Evolutionary conservation across 2,113 vertebrate genomes (phyloP).

Genomic region (Saimiri boliviensis): DNA sequence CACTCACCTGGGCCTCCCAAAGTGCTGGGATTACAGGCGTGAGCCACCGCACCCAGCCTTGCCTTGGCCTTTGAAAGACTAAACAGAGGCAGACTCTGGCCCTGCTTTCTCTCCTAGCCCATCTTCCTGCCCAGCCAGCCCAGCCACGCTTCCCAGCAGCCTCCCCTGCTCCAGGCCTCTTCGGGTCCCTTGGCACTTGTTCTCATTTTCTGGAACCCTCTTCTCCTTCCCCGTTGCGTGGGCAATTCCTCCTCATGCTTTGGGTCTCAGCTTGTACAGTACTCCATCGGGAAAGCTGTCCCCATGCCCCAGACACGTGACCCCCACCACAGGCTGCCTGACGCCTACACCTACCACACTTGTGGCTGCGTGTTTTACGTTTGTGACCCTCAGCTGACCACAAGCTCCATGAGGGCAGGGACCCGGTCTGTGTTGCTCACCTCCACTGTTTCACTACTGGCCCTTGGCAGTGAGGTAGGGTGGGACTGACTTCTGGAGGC

Average conservation of each 20-base stretch:
- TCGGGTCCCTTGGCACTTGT: not conserved
- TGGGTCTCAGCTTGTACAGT: not conserved
- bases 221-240: not conserved
- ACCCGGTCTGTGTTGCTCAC: not conserved
- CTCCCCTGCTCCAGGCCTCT: not conserved
- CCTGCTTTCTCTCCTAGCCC: not conserved
- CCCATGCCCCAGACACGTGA: fast-evolving
- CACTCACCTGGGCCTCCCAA: not conserved
- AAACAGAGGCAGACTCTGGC: not conserved
- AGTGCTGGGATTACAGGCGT: not conserved
- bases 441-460: not conserved
- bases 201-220: not conserved
- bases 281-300: not conserved
- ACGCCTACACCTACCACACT: fast-evolving
- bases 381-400: not conserved
- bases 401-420: not conserved
- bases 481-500: too few relatives aligned
- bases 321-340: fast-evolving
- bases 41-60: fast-evolving
- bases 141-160: too few relatives aligned
- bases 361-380: fast-evolving
- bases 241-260: not conserved
- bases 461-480: not conserved
- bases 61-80: not conserved
- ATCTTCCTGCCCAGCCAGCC: not conserved